phyloP scores from a whole-genome alignment of 2,888 invertebrate genomes.

The Xanthorhoe designata region DNA sequence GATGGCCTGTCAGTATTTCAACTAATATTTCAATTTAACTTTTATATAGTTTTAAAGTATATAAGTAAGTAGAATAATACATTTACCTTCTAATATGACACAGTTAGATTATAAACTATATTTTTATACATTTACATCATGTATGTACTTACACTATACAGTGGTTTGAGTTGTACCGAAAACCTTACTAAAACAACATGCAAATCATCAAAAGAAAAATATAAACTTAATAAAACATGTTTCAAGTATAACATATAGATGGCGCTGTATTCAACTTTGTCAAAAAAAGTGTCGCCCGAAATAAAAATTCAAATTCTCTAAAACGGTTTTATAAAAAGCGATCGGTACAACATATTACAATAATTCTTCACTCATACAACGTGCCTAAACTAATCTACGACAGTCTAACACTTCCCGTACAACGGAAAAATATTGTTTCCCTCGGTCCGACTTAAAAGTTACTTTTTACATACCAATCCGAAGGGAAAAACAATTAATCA shows the following conservation, averaged over 20 bases:
- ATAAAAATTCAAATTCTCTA: constrained; percentile 25
- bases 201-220: constrained; percentile 25
- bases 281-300: constrained; percentile 34
- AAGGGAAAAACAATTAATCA: constrained; percentile 71
- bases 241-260: constrained; percentile 36
- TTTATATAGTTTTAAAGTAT: constrained; percentile 76
- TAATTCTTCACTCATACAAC: constrained; percentile 75
- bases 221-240: constrained; percentile 27
- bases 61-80: constrained; percentile 84
- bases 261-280: constrained; percentile 43
- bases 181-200: constrained; percentile 50
- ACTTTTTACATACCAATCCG: constrained; percentile 73
- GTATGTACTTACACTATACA: constrained; percentile 83
- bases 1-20: constrained; percentile 64
- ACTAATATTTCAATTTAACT: constrained; percentile 75
- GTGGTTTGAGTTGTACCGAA: constrained; percentile 61
- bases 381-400: constrained; percentile 79
- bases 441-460: constrained; percentile 67
- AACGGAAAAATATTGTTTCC: constrained; percentile 82
- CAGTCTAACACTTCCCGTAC: constrained; percentile 84
- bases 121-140: constrained; percentile 81
- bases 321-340: constrained; percentile 48
- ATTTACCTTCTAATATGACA: constrained; percentile 84
- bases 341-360: constrained; percentile 57
- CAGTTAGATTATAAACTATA: constrained; percentile 80